Conservation (phyloP, 2,888 invertebrate species). For the Catocala sponsa region DNA sequence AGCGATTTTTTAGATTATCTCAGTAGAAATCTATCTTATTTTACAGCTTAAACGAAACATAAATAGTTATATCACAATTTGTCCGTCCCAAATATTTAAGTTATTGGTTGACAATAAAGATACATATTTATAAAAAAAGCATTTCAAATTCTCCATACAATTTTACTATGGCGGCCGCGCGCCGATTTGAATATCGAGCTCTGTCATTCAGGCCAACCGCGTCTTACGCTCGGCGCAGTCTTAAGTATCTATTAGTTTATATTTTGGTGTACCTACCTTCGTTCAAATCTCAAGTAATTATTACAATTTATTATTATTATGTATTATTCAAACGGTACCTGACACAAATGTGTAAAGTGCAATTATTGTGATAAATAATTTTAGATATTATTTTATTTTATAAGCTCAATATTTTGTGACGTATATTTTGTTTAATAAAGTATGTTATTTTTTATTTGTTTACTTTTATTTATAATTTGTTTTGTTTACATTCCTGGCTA, state of each 20-base stretch:
- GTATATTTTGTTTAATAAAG: conserved; percentile 53
- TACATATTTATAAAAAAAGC: no score
- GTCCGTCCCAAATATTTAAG: no score
- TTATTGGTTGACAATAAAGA: no score
- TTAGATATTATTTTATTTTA: conserved; percentile 49
- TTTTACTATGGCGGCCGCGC: no score
- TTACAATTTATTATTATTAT: conserved; percentile 10
- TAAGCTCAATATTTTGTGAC: conserved; percentile 56
- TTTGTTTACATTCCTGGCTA: not conserved
- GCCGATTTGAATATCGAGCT: no score
- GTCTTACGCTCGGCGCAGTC: no score
- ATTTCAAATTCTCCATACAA: no score
- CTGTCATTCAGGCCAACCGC: no score
- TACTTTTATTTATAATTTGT: conserved; percentile 25
- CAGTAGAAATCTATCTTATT: no score
- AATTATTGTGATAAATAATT: conserved; percentile 61
- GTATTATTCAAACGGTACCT: conserved; percentile 51
- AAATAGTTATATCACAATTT: no score
- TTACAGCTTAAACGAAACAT: no score
- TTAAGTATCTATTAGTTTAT: not conserved
- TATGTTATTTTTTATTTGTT: conserved; percentile 41
- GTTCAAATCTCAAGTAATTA: conserved; percentile 19
- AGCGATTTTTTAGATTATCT: no score
- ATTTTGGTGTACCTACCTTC: not conserved
- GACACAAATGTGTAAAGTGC: conserved; percentile 48